phyloP scores from a whole-genome alignment of 2,888 invertebrate genomes.

The Scaptomyza parva region DNA sequence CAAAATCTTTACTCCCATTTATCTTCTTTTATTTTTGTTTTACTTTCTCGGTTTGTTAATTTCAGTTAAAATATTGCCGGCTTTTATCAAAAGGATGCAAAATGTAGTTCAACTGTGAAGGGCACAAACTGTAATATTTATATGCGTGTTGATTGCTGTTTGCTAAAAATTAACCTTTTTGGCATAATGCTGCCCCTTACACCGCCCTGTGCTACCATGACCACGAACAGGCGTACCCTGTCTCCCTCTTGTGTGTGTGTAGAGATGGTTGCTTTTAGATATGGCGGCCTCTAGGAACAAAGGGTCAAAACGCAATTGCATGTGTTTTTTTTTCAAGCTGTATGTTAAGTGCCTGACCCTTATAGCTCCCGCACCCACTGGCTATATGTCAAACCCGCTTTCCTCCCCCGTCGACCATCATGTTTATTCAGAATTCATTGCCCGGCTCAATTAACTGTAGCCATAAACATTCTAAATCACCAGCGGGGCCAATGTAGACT shows the following conservation, averaged over 20 bases:
- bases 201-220: neutral
- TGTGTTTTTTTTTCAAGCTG: constrained; percentile 29
- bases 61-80: constrained; percentile 53
- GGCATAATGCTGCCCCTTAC: constrained; percentile 4
- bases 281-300: constrained; percentile 51
- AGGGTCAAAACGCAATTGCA: constrained; percentile 68
- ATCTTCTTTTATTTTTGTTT: neutral
- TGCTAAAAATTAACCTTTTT: constrained; percentile 78
- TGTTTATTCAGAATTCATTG: constrained; percentile 48
- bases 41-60: constrained; percentile 22
- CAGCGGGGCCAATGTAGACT: constrained; percentile 57
- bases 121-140: constrained; percentile 78
- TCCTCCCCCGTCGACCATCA: neutral
- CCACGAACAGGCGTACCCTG: neutral
- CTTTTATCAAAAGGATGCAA: constrained; percentile 62
- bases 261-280: constrained; percentile 73
- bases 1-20: neutral
- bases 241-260: constrained; percentile 1
- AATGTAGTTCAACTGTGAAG: constrained; percentile 28
- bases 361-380: constrained; percentile 4
- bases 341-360: constrained; percentile 34
- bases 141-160: constrained; percentile 82
- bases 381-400: neutral
- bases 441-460: constrained; percentile 75
- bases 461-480: constrained; percentile 80